These are phyloP conservation scores for Pantelozetes paolii DNA, from an alignment of 2,888 invertebrate genomes.

Conservation along the genomic window DNA sequence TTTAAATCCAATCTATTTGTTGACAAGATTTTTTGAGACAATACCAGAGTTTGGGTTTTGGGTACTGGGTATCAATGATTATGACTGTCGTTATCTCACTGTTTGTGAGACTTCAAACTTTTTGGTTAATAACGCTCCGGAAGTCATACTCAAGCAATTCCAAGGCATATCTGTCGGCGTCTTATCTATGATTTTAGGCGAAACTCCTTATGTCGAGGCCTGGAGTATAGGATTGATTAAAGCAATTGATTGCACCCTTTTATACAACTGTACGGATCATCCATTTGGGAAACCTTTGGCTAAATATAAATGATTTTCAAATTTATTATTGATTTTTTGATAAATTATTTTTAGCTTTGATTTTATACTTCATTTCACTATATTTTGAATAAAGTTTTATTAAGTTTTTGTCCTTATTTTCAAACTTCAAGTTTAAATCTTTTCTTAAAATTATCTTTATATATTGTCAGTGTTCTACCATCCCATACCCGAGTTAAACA, in stretches of 20 bases:
- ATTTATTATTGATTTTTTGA: neutral
- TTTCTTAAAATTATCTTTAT: too few relatives aligned
- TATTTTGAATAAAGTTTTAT: too few relatives aligned
- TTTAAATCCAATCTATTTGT: slow-evolving; percentile 12
- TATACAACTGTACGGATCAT: neutral
- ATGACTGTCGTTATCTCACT: slow-evolving; percentile 22
- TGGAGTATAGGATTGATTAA: slow-evolving; percentile 6
- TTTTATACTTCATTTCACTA: too few relatives aligned
- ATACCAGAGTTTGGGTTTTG: slow-evolving; percentile 19
- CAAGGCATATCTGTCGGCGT: neutral
- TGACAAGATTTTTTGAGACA: neutral
- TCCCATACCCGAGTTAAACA: too few relatives aligned
- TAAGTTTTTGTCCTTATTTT: too few relatives aligned
- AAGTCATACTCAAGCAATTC: neutral
- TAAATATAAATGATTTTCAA: neutral
- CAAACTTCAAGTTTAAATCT: too few relatives aligned
- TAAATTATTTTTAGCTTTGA: neutral
- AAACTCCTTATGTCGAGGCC: slow-evolving; percentile 30
- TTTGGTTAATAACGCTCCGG: neutral
- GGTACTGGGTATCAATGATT: neutral
- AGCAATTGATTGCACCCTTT: slow-evolving; percentile 3
- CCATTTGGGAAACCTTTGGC: neutral
- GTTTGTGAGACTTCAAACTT: slow-evolving; percentile 16
- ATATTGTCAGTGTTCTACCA: too few relatives aligned
- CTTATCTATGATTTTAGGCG: neutral